Evolutionary conservation across 37 sponge, comb jelly and placozoan species (phyloP).

Genomic region (Beroe forskalii): DNA sequence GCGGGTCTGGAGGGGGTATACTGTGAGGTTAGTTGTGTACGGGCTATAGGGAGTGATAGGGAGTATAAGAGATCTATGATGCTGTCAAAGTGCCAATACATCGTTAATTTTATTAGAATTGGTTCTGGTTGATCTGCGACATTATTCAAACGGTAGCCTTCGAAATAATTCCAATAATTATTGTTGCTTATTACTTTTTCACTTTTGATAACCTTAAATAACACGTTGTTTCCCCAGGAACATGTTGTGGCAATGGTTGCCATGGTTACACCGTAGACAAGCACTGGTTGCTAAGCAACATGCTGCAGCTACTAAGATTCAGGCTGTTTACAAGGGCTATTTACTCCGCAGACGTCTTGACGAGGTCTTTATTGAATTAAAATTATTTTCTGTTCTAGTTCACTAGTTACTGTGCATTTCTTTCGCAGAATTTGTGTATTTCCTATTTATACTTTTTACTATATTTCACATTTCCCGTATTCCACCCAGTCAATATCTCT

Average conservation of each 20-base stretch:
- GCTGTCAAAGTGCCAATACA: too few relatives aligned
- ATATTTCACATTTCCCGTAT: background rate
- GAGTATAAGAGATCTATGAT: too few relatives aligned
- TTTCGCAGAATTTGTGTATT: background rate
- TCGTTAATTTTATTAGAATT: too few relatives aligned
- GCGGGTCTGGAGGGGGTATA: slow-evolving; percentile 1
- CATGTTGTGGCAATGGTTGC: slow-evolving; percentile 50
- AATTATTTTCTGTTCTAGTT: too few relatives aligned
- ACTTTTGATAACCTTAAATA: too few relatives aligned
- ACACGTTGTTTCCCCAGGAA: background rate
- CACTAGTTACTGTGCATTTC: too few relatives aligned
- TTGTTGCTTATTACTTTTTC: too few relatives aligned
- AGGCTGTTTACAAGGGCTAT: slow-evolving; percentile 1
- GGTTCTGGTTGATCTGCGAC: too few relatives aligned
- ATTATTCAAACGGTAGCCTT: too few relatives aligned
- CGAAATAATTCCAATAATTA: too few relatives aligned
- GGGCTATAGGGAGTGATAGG: too few relatives aligned
- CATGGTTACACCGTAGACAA: slow-evolving; percentile 54
- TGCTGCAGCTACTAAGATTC: background rate
- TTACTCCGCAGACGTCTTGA: background rate
- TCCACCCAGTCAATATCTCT: background rate
- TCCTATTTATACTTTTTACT: background rate
- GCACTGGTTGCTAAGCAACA: background rate
- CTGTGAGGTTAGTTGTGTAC: background rate
- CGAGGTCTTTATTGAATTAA: slow-evolving; percentile 2